Evolutionary conservation across 2,797 vertebrate species (phyloP).

Genomic region (Danio choprae): DNA sequence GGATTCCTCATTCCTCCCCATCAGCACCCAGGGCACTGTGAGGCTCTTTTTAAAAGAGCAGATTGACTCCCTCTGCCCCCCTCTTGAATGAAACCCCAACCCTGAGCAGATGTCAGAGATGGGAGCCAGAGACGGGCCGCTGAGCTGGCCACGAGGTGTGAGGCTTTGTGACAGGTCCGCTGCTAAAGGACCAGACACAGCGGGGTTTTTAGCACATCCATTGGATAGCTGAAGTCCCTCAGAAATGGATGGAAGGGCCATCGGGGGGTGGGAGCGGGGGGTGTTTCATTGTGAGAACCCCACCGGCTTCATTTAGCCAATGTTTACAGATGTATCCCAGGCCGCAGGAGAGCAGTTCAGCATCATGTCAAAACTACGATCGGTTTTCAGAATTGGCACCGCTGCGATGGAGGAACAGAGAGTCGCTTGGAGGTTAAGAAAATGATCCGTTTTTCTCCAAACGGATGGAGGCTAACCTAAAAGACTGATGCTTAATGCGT

Average conservation of each 20-base stretch:
- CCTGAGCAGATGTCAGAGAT: constrained; percentile 71
- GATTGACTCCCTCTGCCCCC: constrained; percentile 69
- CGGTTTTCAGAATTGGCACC: constrained; percentile 36
- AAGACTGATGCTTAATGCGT: constrained; percentile 57
- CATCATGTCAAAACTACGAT: constrained; percentile 56
- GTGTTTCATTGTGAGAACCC: constrained; percentile 61
- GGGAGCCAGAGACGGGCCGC: constrained; percentile 61
- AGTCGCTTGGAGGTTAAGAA: constrained; percentile 59
- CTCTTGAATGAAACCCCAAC: constrained; percentile 69
- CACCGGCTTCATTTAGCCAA: constrained; percentile 55
- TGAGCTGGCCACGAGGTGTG: constrained; percentile 61
- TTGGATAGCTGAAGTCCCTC: constrained; percentile 61
- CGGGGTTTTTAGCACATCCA: constrained; percentile 66
- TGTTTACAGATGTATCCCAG: constrained; percentile 68
- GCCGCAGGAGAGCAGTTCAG: constrained; percentile 47
- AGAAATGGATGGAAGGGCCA: constrained; percentile 57
- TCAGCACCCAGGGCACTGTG: constrained; percentile 59
- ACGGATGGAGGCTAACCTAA: constrained; percentile 48
- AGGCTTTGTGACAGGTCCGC: constrained; percentile 67
- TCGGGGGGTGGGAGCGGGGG: constrained; percentile 40
- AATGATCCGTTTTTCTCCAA: constrained; percentile 48
- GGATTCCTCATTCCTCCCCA: constrained; percentile 59
- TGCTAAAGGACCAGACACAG: constrained; percentile 64
- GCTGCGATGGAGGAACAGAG: constrained; percentile 48
- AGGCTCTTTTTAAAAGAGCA: constrained; percentile 63